Base-by-base conservation (phyloP, 2,113 vertebrate species). In the Tychaedon coryphoeus region DNA sequence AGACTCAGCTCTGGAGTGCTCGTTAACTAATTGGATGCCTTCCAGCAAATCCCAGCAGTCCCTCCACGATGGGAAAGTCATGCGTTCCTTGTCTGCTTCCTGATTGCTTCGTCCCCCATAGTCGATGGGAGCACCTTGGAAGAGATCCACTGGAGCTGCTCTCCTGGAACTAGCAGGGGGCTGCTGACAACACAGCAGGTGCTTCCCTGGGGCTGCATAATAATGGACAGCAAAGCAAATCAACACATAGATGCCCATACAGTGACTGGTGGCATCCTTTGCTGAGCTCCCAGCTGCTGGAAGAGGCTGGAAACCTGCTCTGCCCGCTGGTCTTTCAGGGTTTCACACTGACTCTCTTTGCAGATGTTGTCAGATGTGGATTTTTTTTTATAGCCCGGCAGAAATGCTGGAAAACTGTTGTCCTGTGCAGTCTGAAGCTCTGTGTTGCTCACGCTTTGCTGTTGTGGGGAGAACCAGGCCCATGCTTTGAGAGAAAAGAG, bases 11-110 rank as follows among this genome's bases (percentile, higher is more conserved):
- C 70, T 91, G 70, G 83, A 96, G 83, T 74, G 54, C 86, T 95
- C 2, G 22, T 93, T 90, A 94, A 90, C 91, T 92, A 94, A 86
- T 69, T 97, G 94, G 86, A 95, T 4, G 20, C 83, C 89, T 92
- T 93, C 94, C 93, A 96, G 88, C 74, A 79, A 85, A 77, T 94
- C 92, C 77, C 77, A 82, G 90, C 81, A 85, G 78, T 80, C 91
- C 43, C 48, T 87, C 47, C 28, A 18, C 0, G 5, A 47, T 0
- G 19, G 69, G 60, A 40, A 94, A 88, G 60, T 86, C 5, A 2
- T 2, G 1, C 2, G 0, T 84, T 94, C 56, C 36, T 86, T 57
- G 65, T 84, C 74, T 57, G 70, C 70, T 84, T 57, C 69, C 65
- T 93, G 67, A 67, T 43, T 91, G 53, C 65, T 92, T 93, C 84